Evolutionary conservation across 2,113 vertebrate species (phyloP).

Genomic region (Baryphthengus martii): DNA sequence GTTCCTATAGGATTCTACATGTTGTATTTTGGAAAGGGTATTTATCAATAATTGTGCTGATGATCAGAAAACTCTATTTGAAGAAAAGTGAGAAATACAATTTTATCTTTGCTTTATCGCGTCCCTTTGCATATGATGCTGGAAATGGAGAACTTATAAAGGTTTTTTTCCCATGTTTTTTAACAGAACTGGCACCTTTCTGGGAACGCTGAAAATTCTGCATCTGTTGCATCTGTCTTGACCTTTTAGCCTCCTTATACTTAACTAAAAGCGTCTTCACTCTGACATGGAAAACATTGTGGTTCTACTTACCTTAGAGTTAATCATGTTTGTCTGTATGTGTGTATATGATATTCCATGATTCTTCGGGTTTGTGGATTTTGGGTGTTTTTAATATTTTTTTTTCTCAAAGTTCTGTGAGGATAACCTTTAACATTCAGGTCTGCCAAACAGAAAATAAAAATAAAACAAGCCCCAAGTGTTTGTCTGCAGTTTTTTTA

Average conservation of each 20-base stretch:
- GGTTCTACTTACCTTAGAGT: neutral
- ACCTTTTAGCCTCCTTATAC: neutral
- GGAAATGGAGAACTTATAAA: neutral
- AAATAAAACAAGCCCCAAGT: rapidly evolving
- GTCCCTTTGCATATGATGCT: neutral
- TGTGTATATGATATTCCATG: no score
- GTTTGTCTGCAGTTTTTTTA: neutral
- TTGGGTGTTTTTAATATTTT: neutral
- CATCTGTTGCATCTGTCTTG: neutral
- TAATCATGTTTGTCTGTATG: neutral
- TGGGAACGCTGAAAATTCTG: neutral
- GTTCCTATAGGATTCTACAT: neutral
- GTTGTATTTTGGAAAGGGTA: neutral
- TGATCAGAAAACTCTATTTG: neutral
- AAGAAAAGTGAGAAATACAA: neutral
- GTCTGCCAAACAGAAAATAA: neutral
- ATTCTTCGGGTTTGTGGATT: neutral
- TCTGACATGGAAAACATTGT: neutral
- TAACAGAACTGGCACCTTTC: neutral
- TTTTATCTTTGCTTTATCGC: neutral
- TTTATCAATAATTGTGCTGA: neutral
- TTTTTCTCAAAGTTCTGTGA: neutral
- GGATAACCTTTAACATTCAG: neutral
- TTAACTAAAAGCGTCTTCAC: neutral
- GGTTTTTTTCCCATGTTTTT: neutral